Percentiles rank a stretch among this genome's conserved stretches.
phyloP scores from a whole-genome alignment of 2,113 vertebrate species.

The Otolemur garnettii region DNA sequence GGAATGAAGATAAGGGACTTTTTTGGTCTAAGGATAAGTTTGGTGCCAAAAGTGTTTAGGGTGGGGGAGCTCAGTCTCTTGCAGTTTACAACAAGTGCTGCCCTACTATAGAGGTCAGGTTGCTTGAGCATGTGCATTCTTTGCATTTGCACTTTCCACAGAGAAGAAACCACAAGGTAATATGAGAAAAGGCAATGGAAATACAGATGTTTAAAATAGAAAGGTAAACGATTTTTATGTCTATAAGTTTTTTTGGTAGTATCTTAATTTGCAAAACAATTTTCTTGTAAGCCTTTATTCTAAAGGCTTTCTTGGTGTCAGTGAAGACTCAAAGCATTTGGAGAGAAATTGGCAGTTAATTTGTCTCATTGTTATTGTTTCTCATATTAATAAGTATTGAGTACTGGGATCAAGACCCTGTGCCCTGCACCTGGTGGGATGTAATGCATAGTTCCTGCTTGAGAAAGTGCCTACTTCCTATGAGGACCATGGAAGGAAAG shows the following conservation, averaged over 20 bases:
- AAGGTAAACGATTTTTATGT: background rate
- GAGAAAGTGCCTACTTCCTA: background rate
- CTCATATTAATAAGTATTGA: conserved; percentile 10
- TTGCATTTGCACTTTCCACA: background rate
- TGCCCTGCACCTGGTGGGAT: background rate
- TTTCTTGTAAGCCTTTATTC: background rate
- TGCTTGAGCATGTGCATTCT: background rate
- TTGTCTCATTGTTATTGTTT: conserved; percentile 48
- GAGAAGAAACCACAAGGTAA: background rate
- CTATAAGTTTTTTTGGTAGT: background rate
- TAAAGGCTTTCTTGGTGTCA: background rate
- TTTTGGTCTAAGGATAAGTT: background rate
- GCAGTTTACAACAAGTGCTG: background rate
- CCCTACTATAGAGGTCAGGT: background rate
- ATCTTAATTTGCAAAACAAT: background rate
- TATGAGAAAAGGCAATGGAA: background rate
- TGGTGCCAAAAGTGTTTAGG: background rate
- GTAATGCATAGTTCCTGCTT: background rate
- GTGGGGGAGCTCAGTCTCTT: background rate
- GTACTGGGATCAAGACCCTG: background rate
- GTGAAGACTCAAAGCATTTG: conserved; percentile 28
- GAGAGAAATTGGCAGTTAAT: conserved; percentile 1
- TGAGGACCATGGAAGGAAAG: background rate
- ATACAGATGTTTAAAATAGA: background rate
- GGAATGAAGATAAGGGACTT: background rate